Conservation (phyloP, 2,888 invertebrate genomes). For the Nephrotoma guestfalica region DNA sequence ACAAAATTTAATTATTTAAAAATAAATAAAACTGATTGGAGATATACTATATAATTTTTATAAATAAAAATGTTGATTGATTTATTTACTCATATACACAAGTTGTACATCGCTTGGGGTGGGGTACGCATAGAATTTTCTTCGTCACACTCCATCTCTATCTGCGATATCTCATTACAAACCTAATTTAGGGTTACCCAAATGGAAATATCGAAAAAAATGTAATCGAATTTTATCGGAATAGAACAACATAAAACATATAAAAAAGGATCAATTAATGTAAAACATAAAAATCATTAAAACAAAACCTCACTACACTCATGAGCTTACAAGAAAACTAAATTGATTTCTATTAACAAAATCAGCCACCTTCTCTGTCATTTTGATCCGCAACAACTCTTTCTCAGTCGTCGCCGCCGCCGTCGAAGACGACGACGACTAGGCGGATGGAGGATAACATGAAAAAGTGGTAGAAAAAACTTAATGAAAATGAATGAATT, state of each 20-base stretch:
- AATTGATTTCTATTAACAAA: not conserved
- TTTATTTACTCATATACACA: not conserved
- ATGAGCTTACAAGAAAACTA: not conserved
- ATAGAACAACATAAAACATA: not conserved
- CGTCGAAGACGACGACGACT: not conserved
- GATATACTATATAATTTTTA: not conserved
- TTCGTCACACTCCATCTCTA: not conserved
- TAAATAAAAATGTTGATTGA: not conserved
- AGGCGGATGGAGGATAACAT: not conserved
- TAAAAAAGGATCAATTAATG: not conserved
- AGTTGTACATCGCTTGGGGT: not conserved
- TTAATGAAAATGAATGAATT: not conserved
- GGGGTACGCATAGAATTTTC: not conserved
- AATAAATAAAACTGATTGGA: not conserved
- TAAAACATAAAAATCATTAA: not conserved
- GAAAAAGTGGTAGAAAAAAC: not conserved
- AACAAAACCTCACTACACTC: not conserved
- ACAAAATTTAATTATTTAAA: not conserved
- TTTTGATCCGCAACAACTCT: not conserved
- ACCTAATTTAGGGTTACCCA: not conserved
- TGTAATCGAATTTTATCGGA: not conserved
- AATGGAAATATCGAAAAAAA: not conserved
- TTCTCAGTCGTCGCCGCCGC: not conserved
- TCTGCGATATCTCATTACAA: not conserved
- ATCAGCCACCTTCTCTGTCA: not conserved